Percentiles rank a stretch among this genome's conserved stretches.
Evolutionary conservation across 2,113 vertebrate species (phyloP).

Genomic region (Lamprotornis superbus): DNA sequence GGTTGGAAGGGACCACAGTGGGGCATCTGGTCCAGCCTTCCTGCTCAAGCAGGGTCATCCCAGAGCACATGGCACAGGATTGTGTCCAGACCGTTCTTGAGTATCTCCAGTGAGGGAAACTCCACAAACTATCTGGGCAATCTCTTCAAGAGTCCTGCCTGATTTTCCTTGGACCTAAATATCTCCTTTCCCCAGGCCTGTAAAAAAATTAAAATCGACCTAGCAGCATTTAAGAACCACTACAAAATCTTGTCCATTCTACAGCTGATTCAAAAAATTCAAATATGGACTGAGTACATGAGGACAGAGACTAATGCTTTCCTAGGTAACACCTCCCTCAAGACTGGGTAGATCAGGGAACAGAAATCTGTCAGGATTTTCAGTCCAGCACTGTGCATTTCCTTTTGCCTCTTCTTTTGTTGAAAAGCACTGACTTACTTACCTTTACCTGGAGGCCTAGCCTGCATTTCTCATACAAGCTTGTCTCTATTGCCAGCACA

Average conservation of each 20-base stretch:
- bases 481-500: not conserved
- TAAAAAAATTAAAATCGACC: not conserved
- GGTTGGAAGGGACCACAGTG: not conserved
- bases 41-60: not conserved
- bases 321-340: not conserved
- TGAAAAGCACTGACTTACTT: not conserved
- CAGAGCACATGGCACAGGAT: not conserved
- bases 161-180: not conserved
- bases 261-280: not conserved
- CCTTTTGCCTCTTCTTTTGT: not conserved
- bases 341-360: not conserved
- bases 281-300: not conserved
- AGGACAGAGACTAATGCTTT: not conserved
- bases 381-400: not conserved
- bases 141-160: not conserved
- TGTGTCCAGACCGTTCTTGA: not conserved
- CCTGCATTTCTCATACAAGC: not conserved
- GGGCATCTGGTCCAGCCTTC: not conserved
- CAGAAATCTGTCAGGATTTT: not conserved
- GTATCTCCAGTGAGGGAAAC: not conserved
- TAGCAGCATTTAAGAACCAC: not conserved
- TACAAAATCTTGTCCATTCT: not conserved
- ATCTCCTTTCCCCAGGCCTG: not conserved
- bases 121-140: not conserved
- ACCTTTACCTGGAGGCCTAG: not conserved